Evolutionary conservation across 2,113 vertebrate genomes (phyloP).

Genomic region (Helogale parvula): DNA sequence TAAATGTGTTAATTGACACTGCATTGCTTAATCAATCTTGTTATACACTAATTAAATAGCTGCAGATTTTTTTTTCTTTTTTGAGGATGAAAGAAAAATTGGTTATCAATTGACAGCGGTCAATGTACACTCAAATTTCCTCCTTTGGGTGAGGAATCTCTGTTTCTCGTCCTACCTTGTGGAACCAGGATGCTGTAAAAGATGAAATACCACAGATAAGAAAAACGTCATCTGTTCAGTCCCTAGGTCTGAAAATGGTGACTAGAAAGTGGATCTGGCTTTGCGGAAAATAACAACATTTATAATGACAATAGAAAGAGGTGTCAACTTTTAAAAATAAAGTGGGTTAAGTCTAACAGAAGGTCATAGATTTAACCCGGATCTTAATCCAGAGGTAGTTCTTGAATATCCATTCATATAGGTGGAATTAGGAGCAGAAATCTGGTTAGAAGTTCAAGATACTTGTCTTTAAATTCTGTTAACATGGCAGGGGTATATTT

Average conservation of each 20-base stretch:
- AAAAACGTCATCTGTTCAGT: neutral
- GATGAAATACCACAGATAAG: neutral
- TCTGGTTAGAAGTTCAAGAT: neutral
- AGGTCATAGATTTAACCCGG: neutral
- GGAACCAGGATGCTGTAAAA: neutral
- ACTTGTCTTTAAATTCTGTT: neutral
- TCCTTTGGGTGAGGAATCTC: neutral
- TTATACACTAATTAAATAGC: slow-evolving; percentile 66
- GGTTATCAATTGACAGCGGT: slow-evolving; percentile 7
- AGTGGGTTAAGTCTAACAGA: neutral
- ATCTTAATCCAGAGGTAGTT: neutral
- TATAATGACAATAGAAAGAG: neutral
- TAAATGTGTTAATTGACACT: slow-evolving; percentile 75
- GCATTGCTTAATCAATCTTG: slow-evolving; percentile 65
- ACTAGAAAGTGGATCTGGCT: neutral
- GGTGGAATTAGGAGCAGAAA: neutral
- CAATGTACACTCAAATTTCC: neutral
- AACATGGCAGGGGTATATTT: neutral
- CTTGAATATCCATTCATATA: neutral
- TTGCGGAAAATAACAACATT: neutral
- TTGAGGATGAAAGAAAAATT: slow-evolving; percentile 40
- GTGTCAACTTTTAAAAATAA: neutral
- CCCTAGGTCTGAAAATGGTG: neutral
- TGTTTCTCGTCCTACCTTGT: neutral
- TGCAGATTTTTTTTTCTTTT: neutral